Evolutionary conservation across 2,113 vertebrate genomes (phyloP), one percentile per base, ranked within the genome.

Genomic region (Perca fluviatilis): DNA sequence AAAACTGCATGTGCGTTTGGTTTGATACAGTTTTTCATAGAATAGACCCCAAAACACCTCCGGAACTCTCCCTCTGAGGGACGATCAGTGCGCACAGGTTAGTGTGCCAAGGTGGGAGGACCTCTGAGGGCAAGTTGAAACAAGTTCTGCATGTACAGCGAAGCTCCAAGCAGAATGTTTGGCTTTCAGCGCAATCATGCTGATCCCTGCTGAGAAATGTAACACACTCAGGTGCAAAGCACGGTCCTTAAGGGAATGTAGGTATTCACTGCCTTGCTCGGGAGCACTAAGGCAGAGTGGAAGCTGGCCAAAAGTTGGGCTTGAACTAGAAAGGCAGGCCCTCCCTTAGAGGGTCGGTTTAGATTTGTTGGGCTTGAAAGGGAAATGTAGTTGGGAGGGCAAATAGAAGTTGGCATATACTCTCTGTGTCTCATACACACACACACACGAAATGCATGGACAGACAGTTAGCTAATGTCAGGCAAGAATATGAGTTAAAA

Each of bases 401-500:
- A 76, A 56, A 68, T 58, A 54, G 3, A 73, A 63, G 69, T 67
- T 86, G 70, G 53, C 71, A 83, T 66, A 62, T 27, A 56, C 54
- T 62, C 43, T 19, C 72, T 65, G 12, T 84, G 72, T 65, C 61
- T 71, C 69, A 62, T 9, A 57, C 66, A 69, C 84, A 83, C 66
- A 69, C 84, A 83, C 85, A 77, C 85, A 80, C 66, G 85, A 88
- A 91, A 79, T 67, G 76, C 94, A 93, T 94, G 88, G 82, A 87
- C 90, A 95, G 93, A 94, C 94, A 75, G 90, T 94, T 92, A 94
- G 93, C 90, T 93, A 94, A 96, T 93, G 93, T 86, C 87, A 91
- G 88, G 90, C 93, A 95, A 95, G 92, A 93, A 94, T 95, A 94
- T 89, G 83, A 80, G 94, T 94, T 95, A 94, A 95, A 96, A 95